These are phyloP conservation scores for Zosterops lateralis DNA, from an alignment of 2,113 vertebrate species.

Conservation along the genomic window DNA sequence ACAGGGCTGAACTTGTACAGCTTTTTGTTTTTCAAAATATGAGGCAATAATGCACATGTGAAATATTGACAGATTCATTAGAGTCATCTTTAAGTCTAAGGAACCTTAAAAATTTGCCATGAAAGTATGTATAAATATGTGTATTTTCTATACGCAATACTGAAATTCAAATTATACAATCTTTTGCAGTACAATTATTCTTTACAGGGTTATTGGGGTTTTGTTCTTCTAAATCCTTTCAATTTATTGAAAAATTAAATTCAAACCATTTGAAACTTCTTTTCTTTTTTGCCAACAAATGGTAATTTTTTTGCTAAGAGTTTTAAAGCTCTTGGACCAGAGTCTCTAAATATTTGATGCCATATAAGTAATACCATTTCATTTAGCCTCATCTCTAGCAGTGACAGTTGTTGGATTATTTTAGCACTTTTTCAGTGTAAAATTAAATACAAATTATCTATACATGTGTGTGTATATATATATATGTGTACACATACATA, in stretches of 20 bases:
- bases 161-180: background rate
- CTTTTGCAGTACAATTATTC: background rate
- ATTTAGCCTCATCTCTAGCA: background rate
- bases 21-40: background rate
- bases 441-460: background rate
- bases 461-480: background rate
- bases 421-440: conserved; percentile 12
- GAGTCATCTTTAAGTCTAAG: background rate
- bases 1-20: background rate
- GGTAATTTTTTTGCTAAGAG: background rate
- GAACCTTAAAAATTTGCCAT: conserved; percentile 2
- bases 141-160: background rate
- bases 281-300: background rate
- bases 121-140: background rate
- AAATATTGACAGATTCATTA: background rate
- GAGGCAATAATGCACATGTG: background rate
- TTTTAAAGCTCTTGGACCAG: conserved; percentile 20
- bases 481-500: background rate
- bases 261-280: background rate
- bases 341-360: conserved; percentile 14
- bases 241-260: background rate
- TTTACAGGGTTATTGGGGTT: background rate
- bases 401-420: background rate
- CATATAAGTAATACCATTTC: background rate
- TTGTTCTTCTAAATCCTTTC: background rate